Evolutionary conservation across 2,113 vertebrate species (phyloP).

Genomic region (Pogonocichla stellata): DNA sequence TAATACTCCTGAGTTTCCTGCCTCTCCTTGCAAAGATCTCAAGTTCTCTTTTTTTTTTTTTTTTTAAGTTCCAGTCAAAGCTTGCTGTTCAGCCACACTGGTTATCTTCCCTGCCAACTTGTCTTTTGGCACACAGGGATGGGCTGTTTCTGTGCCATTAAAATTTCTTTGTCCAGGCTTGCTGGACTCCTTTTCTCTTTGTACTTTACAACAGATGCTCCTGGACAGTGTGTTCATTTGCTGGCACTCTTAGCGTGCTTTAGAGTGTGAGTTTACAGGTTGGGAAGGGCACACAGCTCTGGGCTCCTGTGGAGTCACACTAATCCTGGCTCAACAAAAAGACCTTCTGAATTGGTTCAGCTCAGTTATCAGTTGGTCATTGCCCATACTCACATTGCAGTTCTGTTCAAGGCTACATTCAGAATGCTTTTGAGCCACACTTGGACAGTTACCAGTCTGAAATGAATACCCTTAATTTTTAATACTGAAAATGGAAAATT

Average conservation of each 20-base stretch:
- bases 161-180: background rate
- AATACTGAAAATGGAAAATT: background rate
- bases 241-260: background rate
- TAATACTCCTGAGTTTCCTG: background rate
- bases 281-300: background rate
- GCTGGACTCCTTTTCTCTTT: background rate
- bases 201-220: background rate
- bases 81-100: rapidly evolving
- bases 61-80: background rate
- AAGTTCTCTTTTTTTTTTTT: background rate
- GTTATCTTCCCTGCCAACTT: background rate
- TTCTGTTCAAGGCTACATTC: background rate
- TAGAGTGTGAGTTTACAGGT: background rate
- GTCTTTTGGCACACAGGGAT: background rate
- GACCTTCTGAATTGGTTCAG: background rate
- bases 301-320: background rate
- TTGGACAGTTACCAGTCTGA: background rate
- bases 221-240: background rate
- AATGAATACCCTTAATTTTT: background rate
- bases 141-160: background rate
- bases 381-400: rapidly evolving
- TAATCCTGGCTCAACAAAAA: background rate
- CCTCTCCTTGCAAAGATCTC: background rate
- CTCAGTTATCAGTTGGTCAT: background rate
- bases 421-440: background rate